Percentiles rank a stretch among this genome's conserved stretches.
Conservation (phyloP, 2,888 invertebrate genomes). For the Pecten maximus region DNA sequence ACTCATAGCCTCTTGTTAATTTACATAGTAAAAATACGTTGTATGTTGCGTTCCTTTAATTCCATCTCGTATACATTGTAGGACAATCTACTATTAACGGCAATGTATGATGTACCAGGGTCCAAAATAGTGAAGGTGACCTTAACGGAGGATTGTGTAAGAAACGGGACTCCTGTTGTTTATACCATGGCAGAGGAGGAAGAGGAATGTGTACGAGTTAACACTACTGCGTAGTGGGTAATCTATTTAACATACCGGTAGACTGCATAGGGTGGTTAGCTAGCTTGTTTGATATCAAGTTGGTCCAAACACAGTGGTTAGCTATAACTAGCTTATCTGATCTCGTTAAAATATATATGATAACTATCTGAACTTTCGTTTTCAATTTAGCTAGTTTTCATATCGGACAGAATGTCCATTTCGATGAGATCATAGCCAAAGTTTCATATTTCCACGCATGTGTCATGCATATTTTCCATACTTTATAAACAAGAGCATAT, state of each 20-base stretch:
- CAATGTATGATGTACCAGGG: slow-evolving; percentile 3
- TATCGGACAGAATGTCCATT: background rate
- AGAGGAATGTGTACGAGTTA: background rate
- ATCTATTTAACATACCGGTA: background rate
- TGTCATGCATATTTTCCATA: no score
- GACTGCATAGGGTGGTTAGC: background rate
- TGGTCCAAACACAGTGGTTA: background rate
- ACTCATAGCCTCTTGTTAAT: no score
- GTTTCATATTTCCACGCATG: no score
- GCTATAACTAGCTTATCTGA: background rate
- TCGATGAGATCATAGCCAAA: background rate
- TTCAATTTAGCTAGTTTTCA: background rate
- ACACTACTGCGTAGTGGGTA: background rate
- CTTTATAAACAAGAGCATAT: no score
- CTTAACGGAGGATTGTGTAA: background rate
- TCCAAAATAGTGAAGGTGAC: background rate
- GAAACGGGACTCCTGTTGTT: background rate
- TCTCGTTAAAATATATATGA: background rate
- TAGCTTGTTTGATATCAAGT: background rate
- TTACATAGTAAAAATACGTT: no score
- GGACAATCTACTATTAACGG: background rate
- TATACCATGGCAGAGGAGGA: background rate
- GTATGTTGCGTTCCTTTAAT: background rate
- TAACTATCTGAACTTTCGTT: no score
- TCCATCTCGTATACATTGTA: background rate